A percentile compares a stretch with the other conserved stretches of the same genome.
phyloP scores from a whole-genome alignment of 2,113 vertebrate genomes.

The Ploceus nigricollis region DNA sequence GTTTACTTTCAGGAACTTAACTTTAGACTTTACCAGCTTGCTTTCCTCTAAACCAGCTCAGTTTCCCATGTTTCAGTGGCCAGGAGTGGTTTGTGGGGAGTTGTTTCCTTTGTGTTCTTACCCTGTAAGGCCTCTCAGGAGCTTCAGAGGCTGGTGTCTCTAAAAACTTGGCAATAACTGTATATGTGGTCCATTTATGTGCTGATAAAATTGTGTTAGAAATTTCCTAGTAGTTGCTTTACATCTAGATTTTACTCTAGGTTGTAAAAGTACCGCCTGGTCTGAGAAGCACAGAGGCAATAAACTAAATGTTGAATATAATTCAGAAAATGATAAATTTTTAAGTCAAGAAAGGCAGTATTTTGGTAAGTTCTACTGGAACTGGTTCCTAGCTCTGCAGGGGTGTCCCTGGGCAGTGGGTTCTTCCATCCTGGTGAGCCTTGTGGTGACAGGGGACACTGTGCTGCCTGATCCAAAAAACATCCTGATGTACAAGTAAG shows the following conservation, averaged over 20 bases:
- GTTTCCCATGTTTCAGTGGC: neutral
- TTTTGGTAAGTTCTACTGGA: neutral
- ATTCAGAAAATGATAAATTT: neutral
- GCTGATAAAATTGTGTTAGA: neutral
- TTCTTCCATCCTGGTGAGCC: neutral
- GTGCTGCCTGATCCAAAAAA: neutral
- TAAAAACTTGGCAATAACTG: neutral
- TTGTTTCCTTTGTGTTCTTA: neutral
- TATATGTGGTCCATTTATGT: neutral
- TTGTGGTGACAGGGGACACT: neutral
- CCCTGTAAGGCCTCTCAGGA: neutral
- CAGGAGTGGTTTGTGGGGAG: neutral
- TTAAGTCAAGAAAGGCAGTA: neutral
- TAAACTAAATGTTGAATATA: neutral
- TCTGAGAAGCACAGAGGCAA: neutral
- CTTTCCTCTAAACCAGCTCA: neutral
- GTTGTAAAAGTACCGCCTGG: neutral
- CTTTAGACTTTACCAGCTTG: neutral
- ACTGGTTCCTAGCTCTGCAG: neutral
- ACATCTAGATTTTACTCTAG: neutral
- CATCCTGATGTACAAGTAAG: neutral
- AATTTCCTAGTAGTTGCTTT: neutral
- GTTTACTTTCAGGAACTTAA: slow-evolving; percentile 33
- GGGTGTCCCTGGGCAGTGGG: neutral
- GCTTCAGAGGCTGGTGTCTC: neutral